phyloP scores from a whole-genome alignment of 2,797 vertebrate genomes.

The Mallotus villosus region DNA sequence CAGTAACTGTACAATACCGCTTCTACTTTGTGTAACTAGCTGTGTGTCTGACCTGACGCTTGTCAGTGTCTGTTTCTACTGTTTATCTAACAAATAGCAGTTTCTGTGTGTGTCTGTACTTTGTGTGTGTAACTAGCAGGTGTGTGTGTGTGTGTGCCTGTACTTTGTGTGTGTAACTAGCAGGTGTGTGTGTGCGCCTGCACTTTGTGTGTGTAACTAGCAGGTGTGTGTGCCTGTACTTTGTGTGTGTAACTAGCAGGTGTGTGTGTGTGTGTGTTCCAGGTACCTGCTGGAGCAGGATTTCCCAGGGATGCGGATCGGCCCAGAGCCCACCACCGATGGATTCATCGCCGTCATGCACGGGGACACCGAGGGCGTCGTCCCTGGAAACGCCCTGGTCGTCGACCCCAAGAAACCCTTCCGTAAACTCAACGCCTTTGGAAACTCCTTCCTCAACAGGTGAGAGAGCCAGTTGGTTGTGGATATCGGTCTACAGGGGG shows the following conservation, averaged over 20 bases:
- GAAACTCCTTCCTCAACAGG: slow-evolving; percentile 97
- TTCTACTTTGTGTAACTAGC: no score
- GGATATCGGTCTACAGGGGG: neutral
- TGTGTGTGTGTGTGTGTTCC: slow-evolving; percentile 5
- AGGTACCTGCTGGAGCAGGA: slow-evolving; percentile 96
- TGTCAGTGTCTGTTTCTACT: neutral
- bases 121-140: neutral
- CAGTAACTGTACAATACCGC: no score
- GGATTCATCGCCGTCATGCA: slow-evolving; percentile 98
- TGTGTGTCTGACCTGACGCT: no score
- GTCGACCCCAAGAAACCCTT: slow-evolving; percentile 97
- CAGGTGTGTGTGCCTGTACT: neutral
- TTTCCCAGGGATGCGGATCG: slow-evolving; percentile 96
- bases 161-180: neutral
- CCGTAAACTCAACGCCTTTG: slow-evolving; percentile 92
- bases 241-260: neutral
- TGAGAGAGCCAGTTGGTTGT: slow-evolving; percentile 40
- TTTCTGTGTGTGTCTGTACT: neutral
- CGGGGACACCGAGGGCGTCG: slow-evolving; percentile 86
- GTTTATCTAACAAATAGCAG: neutral
- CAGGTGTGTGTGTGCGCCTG: neutral
- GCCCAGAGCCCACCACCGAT: slow-evolving; percentile 94
- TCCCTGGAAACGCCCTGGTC: slow-evolving; percentile 94
- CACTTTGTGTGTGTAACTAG: no score
- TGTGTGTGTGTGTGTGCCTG: neutral